A percentile compares a stretch with the other conserved stretches of the same genome.
phyloP scores from a whole-genome alignment of 2,113 vertebrate species.

The Corythornis madagascariensis region DNA sequence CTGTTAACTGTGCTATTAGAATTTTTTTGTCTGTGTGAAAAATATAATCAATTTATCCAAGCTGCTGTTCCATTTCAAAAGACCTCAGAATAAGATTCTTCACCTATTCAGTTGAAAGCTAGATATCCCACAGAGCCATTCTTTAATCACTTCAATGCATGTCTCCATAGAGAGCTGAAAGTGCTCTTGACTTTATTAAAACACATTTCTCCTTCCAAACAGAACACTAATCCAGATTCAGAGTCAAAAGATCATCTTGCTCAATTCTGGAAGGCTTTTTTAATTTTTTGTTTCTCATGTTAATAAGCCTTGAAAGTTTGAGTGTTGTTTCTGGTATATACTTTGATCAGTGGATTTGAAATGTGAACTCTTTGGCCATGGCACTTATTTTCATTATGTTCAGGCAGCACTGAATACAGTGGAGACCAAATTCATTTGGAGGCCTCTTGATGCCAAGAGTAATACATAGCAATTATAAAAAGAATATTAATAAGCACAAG shows the following conservation, averaged over 20 bases:
- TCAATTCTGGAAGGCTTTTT: background rate
- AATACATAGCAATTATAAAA: background rate
- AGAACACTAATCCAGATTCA: slow-evolving; percentile 49
- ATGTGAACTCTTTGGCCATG: background rate
- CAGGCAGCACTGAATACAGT: background rate
- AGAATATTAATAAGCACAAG: background rate
- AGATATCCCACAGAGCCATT: slow-evolving; percentile 47
- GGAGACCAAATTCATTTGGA: background rate
- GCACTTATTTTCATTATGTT: background rate
- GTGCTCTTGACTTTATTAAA: slow-evolving; percentile 43
- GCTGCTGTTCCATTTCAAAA: slow-evolving; percentile 49
- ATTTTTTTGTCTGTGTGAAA: background rate
- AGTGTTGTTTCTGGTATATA: background rate
- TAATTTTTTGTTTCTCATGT: slow-evolving; percentile 41
- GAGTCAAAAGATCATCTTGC: slow-evolving; percentile 48
- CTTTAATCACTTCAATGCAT: slow-evolving; percentile 58
- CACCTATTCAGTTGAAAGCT: slow-evolving; percentile 46
- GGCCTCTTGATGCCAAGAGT: background rate
- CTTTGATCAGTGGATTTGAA: slow-evolving; percentile 46
- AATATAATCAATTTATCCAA: slow-evolving; percentile 33
- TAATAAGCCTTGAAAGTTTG: slow-evolving; percentile 31
- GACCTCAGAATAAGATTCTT: slow-evolving; percentile 34
- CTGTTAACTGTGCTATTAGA: background rate
- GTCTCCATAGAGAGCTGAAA: slow-evolving; percentile 22
- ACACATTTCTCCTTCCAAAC: background rate